Percentiles rank a stretch among this genome's conserved stretches.
phyloP scores from a whole-genome alignment of 2,113 vertebrate species.

The Vombatus ursinus region DNA sequence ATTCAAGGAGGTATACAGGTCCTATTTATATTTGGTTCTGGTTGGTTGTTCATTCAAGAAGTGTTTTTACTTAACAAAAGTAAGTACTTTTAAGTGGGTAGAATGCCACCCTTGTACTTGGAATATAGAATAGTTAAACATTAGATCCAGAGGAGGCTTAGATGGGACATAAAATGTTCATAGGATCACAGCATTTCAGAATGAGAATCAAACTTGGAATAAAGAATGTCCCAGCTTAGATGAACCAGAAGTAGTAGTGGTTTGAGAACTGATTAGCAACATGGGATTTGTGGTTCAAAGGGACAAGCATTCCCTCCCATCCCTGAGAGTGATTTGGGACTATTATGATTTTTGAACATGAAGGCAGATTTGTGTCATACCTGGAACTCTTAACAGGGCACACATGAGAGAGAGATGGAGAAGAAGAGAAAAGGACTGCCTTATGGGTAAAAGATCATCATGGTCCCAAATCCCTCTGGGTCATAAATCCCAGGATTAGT shows the following conservation, averaged over 20 bases:
- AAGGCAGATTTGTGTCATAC: not conserved
- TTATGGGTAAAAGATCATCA: not conserved
- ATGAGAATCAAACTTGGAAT: not conserved
- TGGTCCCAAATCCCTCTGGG: not conserved
- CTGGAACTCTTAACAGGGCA: not conserved
- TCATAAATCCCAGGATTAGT: not conserved
- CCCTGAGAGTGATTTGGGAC: not conserved
- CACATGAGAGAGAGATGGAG: not conserved
- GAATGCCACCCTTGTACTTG: not conserved
- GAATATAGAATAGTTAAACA: not conserved
- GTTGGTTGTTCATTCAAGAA: not conserved
- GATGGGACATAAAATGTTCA: not conserved
- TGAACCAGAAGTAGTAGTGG: not conserved
- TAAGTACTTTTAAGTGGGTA: not conserved
- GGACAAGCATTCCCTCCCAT: not conserved
- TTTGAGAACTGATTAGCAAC: not conserved
- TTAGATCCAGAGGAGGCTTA: not conserved
- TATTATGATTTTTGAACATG: not conserved
- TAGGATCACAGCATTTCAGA: not conserved
- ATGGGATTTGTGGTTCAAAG: not conserved
- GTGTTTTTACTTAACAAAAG: not conserved
- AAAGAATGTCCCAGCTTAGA: not conserved
- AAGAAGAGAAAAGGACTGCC: not conserved
- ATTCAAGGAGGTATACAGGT: not conserved
- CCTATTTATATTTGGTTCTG: not conserved